These are phyloP conservation scores for Tangachromis dhanisi DNA, from an alignment of 2,113 vertebrate genomes.

Conservation along the genomic window DNA sequence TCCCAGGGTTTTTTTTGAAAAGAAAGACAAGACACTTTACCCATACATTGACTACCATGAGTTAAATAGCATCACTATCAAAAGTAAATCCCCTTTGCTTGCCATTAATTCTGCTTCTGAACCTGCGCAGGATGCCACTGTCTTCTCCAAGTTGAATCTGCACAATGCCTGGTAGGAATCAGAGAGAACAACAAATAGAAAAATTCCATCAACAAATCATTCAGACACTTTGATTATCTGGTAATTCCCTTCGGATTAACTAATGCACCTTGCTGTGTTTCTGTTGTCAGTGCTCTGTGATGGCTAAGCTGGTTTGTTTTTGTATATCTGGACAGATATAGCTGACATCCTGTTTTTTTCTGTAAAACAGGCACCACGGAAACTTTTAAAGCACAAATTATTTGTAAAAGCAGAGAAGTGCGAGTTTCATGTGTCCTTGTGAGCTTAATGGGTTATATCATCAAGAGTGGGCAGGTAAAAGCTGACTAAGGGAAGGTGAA, in stretches of 20 bases:
- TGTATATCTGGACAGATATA: background rate
- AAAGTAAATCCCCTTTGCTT: background rate
- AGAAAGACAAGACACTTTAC: background rate
- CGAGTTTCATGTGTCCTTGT: background rate
- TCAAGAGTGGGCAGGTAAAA: background rate
- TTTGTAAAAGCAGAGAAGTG: background rate
- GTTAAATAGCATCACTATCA: background rate
- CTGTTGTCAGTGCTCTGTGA: background rate
- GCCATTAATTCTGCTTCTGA: background rate
- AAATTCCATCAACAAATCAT: background rate
- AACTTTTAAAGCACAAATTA: background rate
- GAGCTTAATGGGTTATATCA: background rate
- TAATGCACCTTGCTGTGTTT: background rate
- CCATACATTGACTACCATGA: background rate
- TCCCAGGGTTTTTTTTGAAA: background rate
- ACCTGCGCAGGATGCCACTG: background rate
- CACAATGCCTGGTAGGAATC: background rate
- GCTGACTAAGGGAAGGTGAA: background rate
- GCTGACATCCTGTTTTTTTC: background rate
- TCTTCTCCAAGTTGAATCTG: background rate
- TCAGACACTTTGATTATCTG: background rate
- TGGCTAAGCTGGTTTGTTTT: background rate
- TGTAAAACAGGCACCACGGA: fast-evolving
- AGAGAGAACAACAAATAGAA: background rate
- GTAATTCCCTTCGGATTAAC: background rate